Evolutionary conservation across 2,797 vertebrate species (phyloP), one percentile per base, ranked within the genome.

Genomic region (Echeneis naucrates): DNA sequence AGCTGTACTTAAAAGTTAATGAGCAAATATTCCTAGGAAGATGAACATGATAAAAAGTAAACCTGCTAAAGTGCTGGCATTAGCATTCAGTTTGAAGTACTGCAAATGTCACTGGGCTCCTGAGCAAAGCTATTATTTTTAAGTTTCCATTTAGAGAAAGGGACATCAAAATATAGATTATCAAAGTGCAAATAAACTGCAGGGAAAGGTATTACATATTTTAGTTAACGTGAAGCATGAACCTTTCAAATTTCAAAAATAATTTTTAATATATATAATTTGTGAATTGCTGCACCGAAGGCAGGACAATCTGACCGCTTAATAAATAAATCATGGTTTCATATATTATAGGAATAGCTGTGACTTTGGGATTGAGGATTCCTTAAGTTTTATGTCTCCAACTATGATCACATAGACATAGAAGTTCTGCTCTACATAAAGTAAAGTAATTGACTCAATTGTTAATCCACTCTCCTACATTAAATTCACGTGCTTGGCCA

Each of bases 381-480:
- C 12, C 3, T 30, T 19, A 59, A 27, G 44, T 33, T 58, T 50
- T 9, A 24, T 33, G 2, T 30, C 8, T 9, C 14, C 32, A 2
- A 30, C 21, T 56, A 32, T 7, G 58, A 51, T 42, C 26, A 57
- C 32, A 70, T 40, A 19, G 21, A 24, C 63, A n/a, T 13, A 1
- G 1, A 19, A 19, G 4, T n/a, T 26, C 7, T 17, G 11, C 8
- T 32, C 23, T 12, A 26, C 9, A 11, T 48, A 13, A 21, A 47
- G 8, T n/a, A n/a, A 4, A 23, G 14, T 61, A 51, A 66, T 71
- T 35, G 63, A 24, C 48, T 56, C 35, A 27, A 7, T 13, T 40
- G 23, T 48, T 75, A 60, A 72, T 73, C 38, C 50, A 21, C 47
- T 63, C 35, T 40, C 61, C 66, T 51, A 17, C 24, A 14, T 50